Conservation (phyloP, 2,797 vertebrate species). For the Kryptopterus vitreolus region DNA sequence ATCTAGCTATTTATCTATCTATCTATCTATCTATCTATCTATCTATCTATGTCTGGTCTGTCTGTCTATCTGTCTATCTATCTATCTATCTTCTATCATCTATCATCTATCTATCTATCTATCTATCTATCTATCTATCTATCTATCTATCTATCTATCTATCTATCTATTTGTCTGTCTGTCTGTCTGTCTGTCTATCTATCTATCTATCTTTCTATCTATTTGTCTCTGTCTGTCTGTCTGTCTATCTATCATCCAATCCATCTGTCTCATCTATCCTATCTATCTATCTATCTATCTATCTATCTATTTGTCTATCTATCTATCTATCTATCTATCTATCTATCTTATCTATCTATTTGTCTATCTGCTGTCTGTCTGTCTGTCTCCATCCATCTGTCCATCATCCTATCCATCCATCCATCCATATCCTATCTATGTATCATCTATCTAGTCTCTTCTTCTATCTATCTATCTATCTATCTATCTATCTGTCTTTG, state of each 20-base stretch:
- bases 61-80: no score
- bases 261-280: background rate
- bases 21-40: background rate
- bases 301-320: no score
- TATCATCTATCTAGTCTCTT: no score
- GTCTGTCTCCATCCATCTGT: no score
- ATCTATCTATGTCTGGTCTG: no score
- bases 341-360: background rate
- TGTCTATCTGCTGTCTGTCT: background rate
- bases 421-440: no score
- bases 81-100: background rate
- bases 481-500: background rate
- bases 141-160: background rate
- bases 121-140: background rate
- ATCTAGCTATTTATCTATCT: background rate
- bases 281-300: no score
- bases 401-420: no score
- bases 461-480: background rate
- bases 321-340: background rate
- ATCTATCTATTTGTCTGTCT: no score
- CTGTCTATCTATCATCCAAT: no score
- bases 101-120: background rate
- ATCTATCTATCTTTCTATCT: background rate
- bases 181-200: conserved; percentile 2
- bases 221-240: background rate